A percentile compares a stretch with the other conserved stretches of the same genome.
These are phyloP conservation scores for Prionchulus punctatus DNA, from an alignment of 2,888 invertebrate species.

Conservation along the genomic window DNA sequence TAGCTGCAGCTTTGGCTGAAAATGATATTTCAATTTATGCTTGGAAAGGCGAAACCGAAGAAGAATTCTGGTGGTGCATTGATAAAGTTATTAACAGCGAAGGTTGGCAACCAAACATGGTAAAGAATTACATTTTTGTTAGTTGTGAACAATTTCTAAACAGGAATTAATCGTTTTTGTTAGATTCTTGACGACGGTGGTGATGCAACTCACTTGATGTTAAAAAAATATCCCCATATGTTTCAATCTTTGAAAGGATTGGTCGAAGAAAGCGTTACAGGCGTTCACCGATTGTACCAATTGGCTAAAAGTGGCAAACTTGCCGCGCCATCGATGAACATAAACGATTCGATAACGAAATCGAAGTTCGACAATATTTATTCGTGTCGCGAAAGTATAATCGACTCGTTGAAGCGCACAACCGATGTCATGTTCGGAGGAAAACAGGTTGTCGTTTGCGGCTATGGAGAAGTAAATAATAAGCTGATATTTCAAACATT, in stretches of 20 bases:
- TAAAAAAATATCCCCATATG: slow-evolving; percentile 80
- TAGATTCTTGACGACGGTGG: slow-evolving; percentile 84
- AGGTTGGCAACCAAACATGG: slow-evolving; percentile 90
- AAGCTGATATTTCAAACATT: too few relatives aligned
- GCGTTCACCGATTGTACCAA: slow-evolving; percentile 90
- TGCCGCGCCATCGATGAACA: slow-evolving; percentile 92
- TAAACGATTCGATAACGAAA: slow-evolving; percentile 92
- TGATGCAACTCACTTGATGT: slow-evolving; percentile 85
- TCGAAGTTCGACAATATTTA: slow-evolving; percentile 94
- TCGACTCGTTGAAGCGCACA: slow-evolving; percentile 64
- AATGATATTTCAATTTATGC: slow-evolving; percentile 72
- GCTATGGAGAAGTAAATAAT: slow-evolving; percentile 74
- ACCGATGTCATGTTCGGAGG: slow-evolving; percentile 98
- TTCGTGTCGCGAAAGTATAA: slow-evolving; percentile 77
- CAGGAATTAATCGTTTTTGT: too few relatives aligned
- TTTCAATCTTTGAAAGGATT: slow-evolving; percentile 86
- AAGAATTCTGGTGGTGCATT: slow-evolving; percentile 98
- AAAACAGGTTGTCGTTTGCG: slow-evolving; percentile 84
- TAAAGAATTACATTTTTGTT: too few relatives aligned
- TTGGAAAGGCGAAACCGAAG: slow-evolving; percentile 91
- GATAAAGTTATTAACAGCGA: slow-evolving; percentile 79
- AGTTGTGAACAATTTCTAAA: too few relatives aligned
- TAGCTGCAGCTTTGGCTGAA: slow-evolving; percentile 83
- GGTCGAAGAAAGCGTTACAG: slow-evolving; percentile 91
- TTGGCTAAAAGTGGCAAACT: slow-evolving; percentile 81